phyloP scores from a whole-genome alignment of 1,140 invertebrate species.

The Sinonovacula constricta region DNA sequence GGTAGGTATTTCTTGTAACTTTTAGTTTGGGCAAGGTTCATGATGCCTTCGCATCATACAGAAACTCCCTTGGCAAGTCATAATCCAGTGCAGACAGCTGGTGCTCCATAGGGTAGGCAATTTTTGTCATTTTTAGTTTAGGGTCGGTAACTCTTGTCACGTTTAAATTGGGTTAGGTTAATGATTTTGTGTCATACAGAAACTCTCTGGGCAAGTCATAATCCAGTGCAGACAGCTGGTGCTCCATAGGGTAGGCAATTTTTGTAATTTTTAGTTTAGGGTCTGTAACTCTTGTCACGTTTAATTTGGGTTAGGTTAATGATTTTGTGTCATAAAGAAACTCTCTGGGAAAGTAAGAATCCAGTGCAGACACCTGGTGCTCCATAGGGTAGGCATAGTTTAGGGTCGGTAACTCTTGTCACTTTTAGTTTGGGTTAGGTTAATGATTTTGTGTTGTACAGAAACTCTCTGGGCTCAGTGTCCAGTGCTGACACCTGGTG shows the following conservation, averaged over 20 bases:
- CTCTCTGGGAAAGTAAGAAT: constrained; percentile 99
- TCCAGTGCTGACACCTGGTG: constrained; percentile 99
- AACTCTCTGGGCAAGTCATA: constrained; percentile 99
- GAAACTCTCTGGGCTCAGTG: constrained; percentile 99
- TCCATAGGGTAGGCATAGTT: constrained; percentile 98
- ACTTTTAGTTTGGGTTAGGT: too few species aligned
- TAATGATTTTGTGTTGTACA: constrained; percentile 98
- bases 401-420: too few species aligned
- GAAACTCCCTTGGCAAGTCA: constrained; percentile 99
- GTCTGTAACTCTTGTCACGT: too few species aligned
- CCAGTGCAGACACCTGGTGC: constrained; percentile 99
- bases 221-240: constrained; percentile 99
- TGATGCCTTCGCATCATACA: constrained; percentile 98
- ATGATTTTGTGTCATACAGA: constrained; percentile 98
- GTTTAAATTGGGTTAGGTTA: too few species aligned
- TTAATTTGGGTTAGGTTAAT: too few species aligned
- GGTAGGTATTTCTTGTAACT: too few species aligned
- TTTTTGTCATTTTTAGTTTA: too few species aligned
- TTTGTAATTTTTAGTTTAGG: too few species aligned
- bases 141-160: too few species aligned
- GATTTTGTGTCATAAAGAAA: constrained; percentile 98
- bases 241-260: constrained; percentile 94
- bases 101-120: constrained; percentile 97
- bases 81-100: constrained; percentile 99
- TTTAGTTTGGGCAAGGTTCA: constrained; percentile 93